phyloP scores from a whole-genome alignment of 1,140 invertebrate species.

The Drosophila leontia region DNA sequence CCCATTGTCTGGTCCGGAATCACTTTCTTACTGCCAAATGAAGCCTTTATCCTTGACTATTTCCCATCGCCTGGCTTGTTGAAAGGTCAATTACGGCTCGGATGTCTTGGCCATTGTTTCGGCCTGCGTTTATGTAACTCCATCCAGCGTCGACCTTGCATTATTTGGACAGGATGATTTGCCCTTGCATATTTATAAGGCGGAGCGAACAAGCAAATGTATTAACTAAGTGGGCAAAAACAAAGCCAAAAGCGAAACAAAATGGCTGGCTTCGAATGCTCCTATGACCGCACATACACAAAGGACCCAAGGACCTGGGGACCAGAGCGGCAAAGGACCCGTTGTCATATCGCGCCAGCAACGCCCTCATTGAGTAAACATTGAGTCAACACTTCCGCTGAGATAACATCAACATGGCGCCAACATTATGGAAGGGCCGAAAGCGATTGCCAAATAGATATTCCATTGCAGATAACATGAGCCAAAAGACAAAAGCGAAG shows the following conservation, averaged over 20 bases:
- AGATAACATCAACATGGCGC: slow-evolving; percentile 82
- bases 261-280: slow-evolving; percentile 55
- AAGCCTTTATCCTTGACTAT: slow-evolving; percentile 22
- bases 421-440: slow-evolving; percentile 76
- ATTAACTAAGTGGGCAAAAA: slow-evolving; percentile 58
- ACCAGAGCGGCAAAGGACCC: slow-evolving; percentile 15
- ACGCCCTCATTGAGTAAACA: slow-evolving; percentile 83
- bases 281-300: slow-evolving; percentile 44
- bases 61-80: slow-evolving; percentile 37
- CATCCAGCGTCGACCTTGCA: slow-evolving; percentile 57
- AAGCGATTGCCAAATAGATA: slow-evolving; percentile 78
- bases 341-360: slow-evolving; percentile 65
- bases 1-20: slow-evolving; percentile 25
- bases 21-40: slow-evolving; percentile 15
- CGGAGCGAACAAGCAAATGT: slow-evolving; percentile 55
- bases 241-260: slow-evolving; percentile 58
- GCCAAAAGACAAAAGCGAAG: slow-evolving; percentile 38
- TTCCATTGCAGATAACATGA: slow-evolving; percentile 67
- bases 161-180: slow-evolving; percentile 52
- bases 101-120: slow-evolving; percentile 24
- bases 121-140: slow-evolving; percentile 44
- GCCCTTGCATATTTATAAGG: slow-evolving; percentile 72
- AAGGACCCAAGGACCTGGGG: slow-evolving; percentile 21
- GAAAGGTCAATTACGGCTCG: slow-evolving; percentile 37
- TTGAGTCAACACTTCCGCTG: slow-evolving; percentile 81